These are phyloP conservation scores for Platanista minor DNA, from an alignment of 2,113 vertebrate species.

Conservation along the genomic window DNA sequence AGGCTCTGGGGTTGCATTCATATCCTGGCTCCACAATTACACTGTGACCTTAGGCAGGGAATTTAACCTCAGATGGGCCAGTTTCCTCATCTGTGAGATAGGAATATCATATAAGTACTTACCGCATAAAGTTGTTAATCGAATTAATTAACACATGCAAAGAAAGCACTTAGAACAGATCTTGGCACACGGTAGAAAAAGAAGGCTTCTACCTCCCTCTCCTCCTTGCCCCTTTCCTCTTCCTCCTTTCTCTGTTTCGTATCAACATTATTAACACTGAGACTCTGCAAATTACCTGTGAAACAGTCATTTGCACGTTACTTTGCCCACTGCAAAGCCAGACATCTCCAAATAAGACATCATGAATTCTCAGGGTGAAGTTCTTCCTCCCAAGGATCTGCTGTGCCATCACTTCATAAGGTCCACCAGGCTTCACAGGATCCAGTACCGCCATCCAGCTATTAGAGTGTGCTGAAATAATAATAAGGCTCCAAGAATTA, in stretches of 20 bases:
- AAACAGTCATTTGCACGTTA: conserved; percentile 90
- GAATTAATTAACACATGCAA: background rate
- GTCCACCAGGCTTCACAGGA: conserved; percentile 85
- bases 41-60: background rate
- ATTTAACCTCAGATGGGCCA: background rate
- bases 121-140: background rate
- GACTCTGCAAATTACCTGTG: conserved; percentile 80
- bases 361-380: conserved; percentile 70
- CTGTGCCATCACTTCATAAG: conserved; percentile 82
- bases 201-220: background rate
- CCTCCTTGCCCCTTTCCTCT: background rate
- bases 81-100: background rate
- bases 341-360: conserved; percentile 92
- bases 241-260: background rate
- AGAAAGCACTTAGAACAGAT: conserved; percentile 11
- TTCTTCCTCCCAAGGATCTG: conserved; percentile 35
- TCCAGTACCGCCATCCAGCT: conserved; percentile 85
- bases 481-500: conserved; percentile 12
- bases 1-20: background rate
- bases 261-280: background rate
- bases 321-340: conserved; percentile 96
- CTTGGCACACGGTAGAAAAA: background rate
- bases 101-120: background rate
- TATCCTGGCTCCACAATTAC: background rate
- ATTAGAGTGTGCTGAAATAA: conserved; percentile 71